A percentile compares a stretch with the other conserved stretches of the same genome.
Conservation (phyloP, 1,140 invertebrate genomes). For the Sitophilus oryzae region DNA sequence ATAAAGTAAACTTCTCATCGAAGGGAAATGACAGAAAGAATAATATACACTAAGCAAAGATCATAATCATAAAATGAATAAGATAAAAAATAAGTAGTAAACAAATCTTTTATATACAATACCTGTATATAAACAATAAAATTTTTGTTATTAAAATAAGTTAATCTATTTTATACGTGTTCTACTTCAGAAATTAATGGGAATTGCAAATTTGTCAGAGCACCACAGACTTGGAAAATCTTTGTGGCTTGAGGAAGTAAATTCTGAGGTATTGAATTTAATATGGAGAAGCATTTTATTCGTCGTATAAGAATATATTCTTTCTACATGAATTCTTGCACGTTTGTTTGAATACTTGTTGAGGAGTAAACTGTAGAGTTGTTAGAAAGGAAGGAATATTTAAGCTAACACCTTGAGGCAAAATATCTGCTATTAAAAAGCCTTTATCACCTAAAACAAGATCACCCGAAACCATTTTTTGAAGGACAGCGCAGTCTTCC, state of each 20-base stretch:
- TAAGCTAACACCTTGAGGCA: conserved; percentile 24
- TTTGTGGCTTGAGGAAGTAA: too few relatives aligned
- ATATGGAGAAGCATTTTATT: too few relatives aligned
- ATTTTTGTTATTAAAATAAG: conserved; percentile 15
- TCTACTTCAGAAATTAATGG: too few relatives aligned
- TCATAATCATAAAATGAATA: too few relatives aligned
- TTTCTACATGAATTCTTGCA: conserved; percentile 27
- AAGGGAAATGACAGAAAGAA: too few relatives aligned
- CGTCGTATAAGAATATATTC: conserved; percentile 19
- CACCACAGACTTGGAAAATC: too few relatives aligned
- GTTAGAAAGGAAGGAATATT: conserved; percentile 29
- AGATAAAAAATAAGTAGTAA: too few relatives aligned
- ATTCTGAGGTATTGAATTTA: too few relatives aligned
- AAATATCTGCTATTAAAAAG: conserved; percentile 26
- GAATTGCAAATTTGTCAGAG: too few relatives aligned
- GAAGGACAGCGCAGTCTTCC: conserved; percentile 8
- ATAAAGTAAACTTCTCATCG: too few relatives aligned
- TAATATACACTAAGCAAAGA: conserved; percentile 17
- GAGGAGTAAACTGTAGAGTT: conserved; percentile 20
- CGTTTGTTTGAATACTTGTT: conserved; percentile 19
- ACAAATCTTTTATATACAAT: too few relatives aligned
- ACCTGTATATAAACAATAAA: too few relatives aligned
- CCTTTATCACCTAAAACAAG: conserved; percentile 29
- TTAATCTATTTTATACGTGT: conserved; percentile 22
- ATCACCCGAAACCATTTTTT: conserved; percentile 18